phyloP scores from a whole-genome alignment of 2,888 invertebrate genomes.

The Apamea anceps region DNA sequence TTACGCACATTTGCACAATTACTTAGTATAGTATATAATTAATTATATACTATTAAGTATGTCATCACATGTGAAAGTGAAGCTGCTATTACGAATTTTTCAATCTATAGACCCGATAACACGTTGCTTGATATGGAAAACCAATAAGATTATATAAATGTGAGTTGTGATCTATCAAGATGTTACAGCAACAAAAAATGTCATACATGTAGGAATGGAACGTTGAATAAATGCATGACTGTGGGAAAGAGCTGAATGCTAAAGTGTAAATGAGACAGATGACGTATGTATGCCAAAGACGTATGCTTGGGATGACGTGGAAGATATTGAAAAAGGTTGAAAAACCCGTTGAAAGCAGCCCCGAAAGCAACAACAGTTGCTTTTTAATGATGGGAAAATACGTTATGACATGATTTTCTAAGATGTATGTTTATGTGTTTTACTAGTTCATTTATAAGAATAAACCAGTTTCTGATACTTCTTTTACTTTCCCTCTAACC shows the following conservation, averaged over 20 bases:
- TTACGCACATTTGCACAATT: not conserved
- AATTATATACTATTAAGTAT: too few relatives aligned
- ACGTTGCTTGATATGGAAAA: conserved; percentile 1
- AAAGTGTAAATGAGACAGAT: not conserved
- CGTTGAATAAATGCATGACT: not conserved
- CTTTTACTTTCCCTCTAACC: not conserved
- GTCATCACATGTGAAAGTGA: not conserved
- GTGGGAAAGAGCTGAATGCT: not conserved
- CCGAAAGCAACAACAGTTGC: not conserved
- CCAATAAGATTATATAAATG: conserved; percentile 11
- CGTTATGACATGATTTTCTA: not conserved
- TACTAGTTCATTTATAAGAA: not conserved
- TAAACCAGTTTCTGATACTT: not conserved
- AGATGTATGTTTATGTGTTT: not conserved
- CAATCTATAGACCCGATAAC: not conserved
- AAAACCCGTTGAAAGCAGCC: too few relatives aligned
- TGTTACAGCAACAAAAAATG: conserved; percentile 21
- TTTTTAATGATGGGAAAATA: not conserved
- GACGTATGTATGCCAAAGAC: not conserved
- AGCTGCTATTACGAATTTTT: not conserved
- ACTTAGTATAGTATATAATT: not conserved
- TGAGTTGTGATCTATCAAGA: not conserved
- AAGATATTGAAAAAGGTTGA: not conserved
- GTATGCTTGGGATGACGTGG: not conserved
- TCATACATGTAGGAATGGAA: not conserved